These are phyloP conservation scores for Pangasianodon gigas DNA, from an alignment of 2,113 vertebrate genomes.

Conservation along the genomic window DNA sequence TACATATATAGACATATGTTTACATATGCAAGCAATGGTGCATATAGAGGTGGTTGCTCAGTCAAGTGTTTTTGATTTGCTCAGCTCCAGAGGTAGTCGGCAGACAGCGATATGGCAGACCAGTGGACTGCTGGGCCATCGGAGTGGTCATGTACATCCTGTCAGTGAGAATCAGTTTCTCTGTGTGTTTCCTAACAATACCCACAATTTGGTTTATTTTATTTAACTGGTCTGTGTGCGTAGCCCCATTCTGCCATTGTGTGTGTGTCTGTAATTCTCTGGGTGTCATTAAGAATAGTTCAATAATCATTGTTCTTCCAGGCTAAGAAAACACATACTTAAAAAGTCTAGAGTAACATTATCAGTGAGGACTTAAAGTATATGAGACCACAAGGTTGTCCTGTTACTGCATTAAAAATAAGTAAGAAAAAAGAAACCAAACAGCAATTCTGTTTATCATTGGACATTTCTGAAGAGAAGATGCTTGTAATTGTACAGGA, in stretches of 20 bases:
- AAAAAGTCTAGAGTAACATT: not conserved
- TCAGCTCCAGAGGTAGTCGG: conserved; percentile 96
- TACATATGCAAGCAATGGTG: not conserved
- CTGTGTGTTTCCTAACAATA: not conserved
- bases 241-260: not conserved
- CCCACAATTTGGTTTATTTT: not conserved
- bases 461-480: not conserved
- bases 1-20: not conserved
- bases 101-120: conserved; percentile 90
- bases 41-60: not conserved
- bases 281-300: not conserved
- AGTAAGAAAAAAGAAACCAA: not conserved
- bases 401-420: not conserved
- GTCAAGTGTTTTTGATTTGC: not conserved
- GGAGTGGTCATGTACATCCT: conserved; percentile 99
- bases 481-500: not conserved
- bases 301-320: not conserved
- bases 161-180: conserved; percentile 76
- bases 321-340: not conserved
- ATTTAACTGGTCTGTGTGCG: not conserved
- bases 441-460: not conserved
- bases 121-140: conserved; percentile 97
- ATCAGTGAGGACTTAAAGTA: not conserved
- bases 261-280: conserved; percentile 18
- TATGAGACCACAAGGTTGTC: not conserved